A percentile compares a stretch with the other conserved stretches of the same genome.
Conservation (phyloP, 2,888 invertebrate species). For the Hipparchia sbordonii region DNA sequence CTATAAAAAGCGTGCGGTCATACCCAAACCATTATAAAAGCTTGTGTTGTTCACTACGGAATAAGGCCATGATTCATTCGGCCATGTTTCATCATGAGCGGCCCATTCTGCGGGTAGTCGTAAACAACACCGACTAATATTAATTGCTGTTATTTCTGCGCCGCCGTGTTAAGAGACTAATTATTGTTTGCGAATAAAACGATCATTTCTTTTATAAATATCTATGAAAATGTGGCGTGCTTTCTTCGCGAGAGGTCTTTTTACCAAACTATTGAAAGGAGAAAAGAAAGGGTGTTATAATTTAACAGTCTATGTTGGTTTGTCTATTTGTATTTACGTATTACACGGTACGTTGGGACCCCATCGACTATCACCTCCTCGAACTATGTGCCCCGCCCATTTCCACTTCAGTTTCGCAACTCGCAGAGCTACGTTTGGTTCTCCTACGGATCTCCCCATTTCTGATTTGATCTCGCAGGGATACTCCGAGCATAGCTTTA, state of each 20-base stretch:
- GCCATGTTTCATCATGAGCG: slow-evolving; percentile 30
- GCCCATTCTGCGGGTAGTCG: slow-evolving; percentile 24
- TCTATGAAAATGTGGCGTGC: background rate
- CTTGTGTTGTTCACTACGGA: slow-evolving; percentile 6
- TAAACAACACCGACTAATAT: slow-evolving; percentile 35
- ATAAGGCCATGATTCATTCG: slow-evolving; percentile 30
- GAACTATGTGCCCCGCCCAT: no score
- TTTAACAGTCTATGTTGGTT: no score
- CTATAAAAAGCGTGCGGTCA: slow-evolving; percentile 6
- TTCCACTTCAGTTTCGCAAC: no score
- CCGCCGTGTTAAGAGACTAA: slow-evolving; percentile 20
- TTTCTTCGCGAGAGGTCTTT: background rate
- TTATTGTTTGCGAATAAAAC: slow-evolving; percentile 29
- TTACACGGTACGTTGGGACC: no score
- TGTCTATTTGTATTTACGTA: no score
- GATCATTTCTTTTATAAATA: background rate
- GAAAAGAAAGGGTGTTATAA: no score
- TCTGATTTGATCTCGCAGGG: no score
- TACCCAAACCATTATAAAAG: slow-evolving; percentile 9
- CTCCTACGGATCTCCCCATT: no score
- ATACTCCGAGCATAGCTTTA: no score
- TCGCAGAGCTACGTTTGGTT: no score
- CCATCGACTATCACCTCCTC: no score
- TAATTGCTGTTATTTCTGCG: slow-evolving; percentile 31
- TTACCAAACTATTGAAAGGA: background rate